Evolutionary conservation across 1,140 invertebrate species (phyloP), one percentile per base, ranked within the genome.

Genomic region (Bombyx mandarina): DNA sequence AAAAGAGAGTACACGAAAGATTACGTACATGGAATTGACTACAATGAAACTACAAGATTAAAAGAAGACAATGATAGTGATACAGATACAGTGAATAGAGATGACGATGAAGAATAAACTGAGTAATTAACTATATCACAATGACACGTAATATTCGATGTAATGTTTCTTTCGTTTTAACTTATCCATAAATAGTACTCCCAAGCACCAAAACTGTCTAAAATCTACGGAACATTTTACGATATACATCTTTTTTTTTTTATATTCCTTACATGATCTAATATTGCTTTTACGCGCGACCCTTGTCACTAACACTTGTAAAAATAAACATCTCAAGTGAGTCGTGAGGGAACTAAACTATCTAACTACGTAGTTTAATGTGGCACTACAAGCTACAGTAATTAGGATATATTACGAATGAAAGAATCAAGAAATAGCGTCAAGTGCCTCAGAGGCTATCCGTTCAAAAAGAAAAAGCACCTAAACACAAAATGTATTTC

Each of bases 241-340:
- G 44, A 77, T 76, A 73, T 70, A 71, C 26, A 35, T 35, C 26
- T 68, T 67, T 70, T 82, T 18, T 80, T 63, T 50, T 10, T 82
- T 79, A 66, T 85, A 86, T 86, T 83, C 79, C 82, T 86, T 83
- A 79, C 80, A 65, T 86, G 78, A 81, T 77, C 65, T 76, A 67
- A 79, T 85, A 86, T 86, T 83, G 82, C 82, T 83, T 83, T 67
- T 52, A 76, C 76, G 75, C 79, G 82, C 77, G 67, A 78, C 75
- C 80, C 61, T 79, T 72, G 69, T 73, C 68, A 58, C 65, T 52
- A 66, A 52, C 58, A 54, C 60, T 64, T 57, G 58, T 65, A 62
- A 56, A 61, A 67, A 63, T 60, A 58, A 63, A 60, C 46, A 53
- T 58, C 53, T 58, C 26, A 45, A 43, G 49, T 48, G 54, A 57